phyloP scores from a whole-genome alignment of 2,113 vertebrate genomes.

The Anarhynchus alexandrinus region DNA sequence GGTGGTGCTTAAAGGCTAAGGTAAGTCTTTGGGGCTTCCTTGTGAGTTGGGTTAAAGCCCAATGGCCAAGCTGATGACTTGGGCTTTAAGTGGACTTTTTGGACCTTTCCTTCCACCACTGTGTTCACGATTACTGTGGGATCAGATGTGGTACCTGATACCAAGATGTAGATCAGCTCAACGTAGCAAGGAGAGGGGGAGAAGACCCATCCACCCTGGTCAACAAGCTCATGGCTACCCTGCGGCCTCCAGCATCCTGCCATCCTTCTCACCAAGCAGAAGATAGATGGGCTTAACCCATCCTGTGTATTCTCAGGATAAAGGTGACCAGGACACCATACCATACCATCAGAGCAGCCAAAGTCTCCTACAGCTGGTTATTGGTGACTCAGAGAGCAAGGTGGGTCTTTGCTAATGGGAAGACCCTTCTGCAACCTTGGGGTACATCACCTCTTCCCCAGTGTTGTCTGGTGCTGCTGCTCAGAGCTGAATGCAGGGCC shows the following conservation, averaged over 20 bases:
- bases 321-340: background rate
- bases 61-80: background rate
- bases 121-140: background rate
- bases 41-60: background rate
- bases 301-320: background rate
- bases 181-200: rapidly evolving
- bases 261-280: background rate
- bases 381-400: background rate
- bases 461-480: background rate
- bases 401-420: background rate
- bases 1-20: background rate
- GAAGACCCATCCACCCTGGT: background rate
- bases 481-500: background rate
- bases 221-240: rapidly evolving
- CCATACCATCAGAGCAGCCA: background rate
- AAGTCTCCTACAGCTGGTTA: background rate
- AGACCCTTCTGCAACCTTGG: background rate
- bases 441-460: background rate
- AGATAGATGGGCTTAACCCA: background rate
- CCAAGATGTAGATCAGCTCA: background rate
- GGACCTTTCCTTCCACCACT: background rate
- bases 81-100: too few species aligned
- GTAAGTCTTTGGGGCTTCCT: background rate
- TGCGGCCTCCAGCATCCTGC: background rate
- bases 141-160: rapidly evolving